Conservation (phyloP, 53 echinoderm and acorn worm species). For the Patiria pectinifera region DNA sequence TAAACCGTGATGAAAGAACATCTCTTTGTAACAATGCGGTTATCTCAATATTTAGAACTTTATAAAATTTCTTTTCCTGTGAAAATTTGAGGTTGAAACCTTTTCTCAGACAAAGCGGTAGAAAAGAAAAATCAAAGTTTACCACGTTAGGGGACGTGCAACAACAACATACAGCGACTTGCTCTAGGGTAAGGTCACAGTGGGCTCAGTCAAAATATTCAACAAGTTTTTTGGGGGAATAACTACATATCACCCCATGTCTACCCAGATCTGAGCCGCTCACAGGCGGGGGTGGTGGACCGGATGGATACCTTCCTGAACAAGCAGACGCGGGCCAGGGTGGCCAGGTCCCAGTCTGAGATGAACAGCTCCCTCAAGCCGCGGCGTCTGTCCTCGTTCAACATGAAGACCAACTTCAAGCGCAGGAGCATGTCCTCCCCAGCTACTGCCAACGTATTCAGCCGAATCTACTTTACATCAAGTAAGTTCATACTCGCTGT, state of each 20-base stretch:
- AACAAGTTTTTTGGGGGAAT: background rate
- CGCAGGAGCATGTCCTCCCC: slow-evolving; percentile 84
- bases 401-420: slow-evolving; percentile 78
- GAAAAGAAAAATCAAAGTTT: no score
- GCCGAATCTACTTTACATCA: slow-evolving; percentile 68
- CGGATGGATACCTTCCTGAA: slow-evolving; percentile 86
- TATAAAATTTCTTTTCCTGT: no score
- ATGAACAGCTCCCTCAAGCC: slow-evolving; percentile 86
- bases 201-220: no score
- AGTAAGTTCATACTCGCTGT: slow-evolving; percentile 1
- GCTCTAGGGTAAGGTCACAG: no score
- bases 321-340: slow-evolving; percentile 82
- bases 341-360: slow-evolving; percentile 94
- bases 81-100: no score
- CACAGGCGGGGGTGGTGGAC: slow-evolving; percentile 81
- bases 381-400: slow-evolving; percentile 78
- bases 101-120: no score
- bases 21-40: no score
- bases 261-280: slow-evolving; percentile 76
- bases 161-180: no score
- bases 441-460: slow-evolving; percentile 67
- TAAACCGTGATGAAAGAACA: no score
- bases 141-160: no score
- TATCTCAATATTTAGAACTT: no score
- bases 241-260: background rate